Percentiles rank a stretch among this genome's conserved stretches.
Evolutionary conservation across 2,888 invertebrate genomes (phyloP).

Genomic region (Epinotia brunnichana): DNA sequence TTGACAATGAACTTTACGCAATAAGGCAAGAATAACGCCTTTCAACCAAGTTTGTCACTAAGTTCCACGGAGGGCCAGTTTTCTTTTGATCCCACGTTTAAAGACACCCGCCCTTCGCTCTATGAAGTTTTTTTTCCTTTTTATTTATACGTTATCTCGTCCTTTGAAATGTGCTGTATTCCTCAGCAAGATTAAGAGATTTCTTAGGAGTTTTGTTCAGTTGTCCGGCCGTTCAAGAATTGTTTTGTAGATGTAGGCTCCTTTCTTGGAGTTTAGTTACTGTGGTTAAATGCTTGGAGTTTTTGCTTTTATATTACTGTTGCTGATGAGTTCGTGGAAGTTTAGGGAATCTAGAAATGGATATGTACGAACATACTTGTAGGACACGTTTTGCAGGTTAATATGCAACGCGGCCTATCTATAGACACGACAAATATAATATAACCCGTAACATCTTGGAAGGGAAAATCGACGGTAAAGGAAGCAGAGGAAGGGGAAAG

Average conservation of each 20-base stretch:
- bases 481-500: too few species aligned
- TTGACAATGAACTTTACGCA: constrained; percentile 11
- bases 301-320: constrained; percentile 24
- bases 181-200: constrained; percentile 42
- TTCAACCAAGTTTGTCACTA: constrained; percentile 56
- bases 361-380: not conserved
- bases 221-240: constrained; percentile 31
- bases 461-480: too few species aligned
- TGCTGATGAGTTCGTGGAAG: not conserved
- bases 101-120: constrained; percentile 53
- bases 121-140: constrained; percentile 60
- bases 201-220: constrained; percentile 39
- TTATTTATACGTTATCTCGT: constrained; percentile 55
- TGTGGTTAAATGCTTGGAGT: constrained; percentile 12
- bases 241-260: constrained; percentile 34
- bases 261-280: constrained; percentile 3
- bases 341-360: not conserved
- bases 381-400: too few species aligned
- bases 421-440: too few species aligned
- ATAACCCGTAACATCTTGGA: too few species aligned
- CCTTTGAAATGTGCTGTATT: constrained; percentile 43
- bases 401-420: too few species aligned
- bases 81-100: constrained; percentile 66
- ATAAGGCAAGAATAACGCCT: constrained; percentile 46
- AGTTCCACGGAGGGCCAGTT: constrained; percentile 54